These are phyloP conservation scores for Bos javanicus DNA, from an alignment of 2,113 vertebrate species.

Conservation along the genomic window DNA sequence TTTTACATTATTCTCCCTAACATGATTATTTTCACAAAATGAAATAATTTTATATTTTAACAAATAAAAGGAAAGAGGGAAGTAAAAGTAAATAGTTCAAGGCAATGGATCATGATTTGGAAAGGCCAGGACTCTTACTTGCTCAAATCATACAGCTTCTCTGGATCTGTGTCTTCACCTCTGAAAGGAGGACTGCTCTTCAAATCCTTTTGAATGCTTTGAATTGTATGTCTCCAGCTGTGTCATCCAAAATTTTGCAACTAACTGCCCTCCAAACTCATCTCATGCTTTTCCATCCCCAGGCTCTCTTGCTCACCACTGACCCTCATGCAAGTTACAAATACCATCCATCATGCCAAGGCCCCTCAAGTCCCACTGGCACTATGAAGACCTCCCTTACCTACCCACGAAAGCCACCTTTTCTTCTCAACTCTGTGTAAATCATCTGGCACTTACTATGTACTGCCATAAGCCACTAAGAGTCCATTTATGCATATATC, in stretches of 20 bases:
- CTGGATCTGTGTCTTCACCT: neutral
- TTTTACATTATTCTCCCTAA: neutral
- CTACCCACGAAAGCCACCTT: neutral
- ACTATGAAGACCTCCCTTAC: neutral
- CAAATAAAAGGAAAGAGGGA: neutral
- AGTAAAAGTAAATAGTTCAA: neutral
- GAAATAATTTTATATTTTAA: neutral
- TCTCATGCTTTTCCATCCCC: neutral
- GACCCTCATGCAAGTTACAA: neutral
- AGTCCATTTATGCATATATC: neutral
- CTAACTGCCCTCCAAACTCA: neutral
- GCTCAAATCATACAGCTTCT: neutral
- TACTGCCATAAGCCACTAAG: neutral
- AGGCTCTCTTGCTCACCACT: neutral
- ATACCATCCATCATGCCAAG: neutral
- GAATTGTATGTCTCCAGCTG: neutral
- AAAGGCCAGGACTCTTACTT: neutral
- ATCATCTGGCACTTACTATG: neutral
- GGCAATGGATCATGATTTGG: neutral
- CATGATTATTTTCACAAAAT: neutral
- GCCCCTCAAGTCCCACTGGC: neutral
- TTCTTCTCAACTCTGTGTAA: neutral
- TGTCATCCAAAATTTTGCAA: neutral
- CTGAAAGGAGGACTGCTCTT: neutral
- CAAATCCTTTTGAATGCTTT: neutral